These are phyloP conservation scores for Aphrophora alni DNA, from an alignment of 2,888 invertebrate species.

Conservation along the genomic window DNA sequence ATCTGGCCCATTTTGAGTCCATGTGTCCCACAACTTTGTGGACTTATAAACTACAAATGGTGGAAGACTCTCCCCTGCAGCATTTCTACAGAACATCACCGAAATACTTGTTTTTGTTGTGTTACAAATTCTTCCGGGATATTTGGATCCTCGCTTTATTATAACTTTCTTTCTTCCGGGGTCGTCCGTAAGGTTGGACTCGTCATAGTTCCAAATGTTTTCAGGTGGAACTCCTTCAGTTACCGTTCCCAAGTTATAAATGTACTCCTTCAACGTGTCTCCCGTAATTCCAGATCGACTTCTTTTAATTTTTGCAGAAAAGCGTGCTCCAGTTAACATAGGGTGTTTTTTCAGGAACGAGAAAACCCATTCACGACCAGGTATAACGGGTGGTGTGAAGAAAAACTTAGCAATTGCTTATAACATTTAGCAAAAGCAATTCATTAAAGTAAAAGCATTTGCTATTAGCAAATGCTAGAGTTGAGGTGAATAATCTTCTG, in stretches of 20 bases:
- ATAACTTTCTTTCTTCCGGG: conserved; percentile 52
- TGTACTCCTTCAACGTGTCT: conserved; percentile 45
- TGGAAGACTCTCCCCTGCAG: conserved; percentile 54
- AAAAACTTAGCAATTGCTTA: no score
- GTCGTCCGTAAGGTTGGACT: conserved; percentile 55
- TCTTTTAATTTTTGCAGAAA: conserved; percentile 48
- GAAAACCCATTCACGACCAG: conserved; percentile 50
- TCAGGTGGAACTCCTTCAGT: conserved; percentile 45
- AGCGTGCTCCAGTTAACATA: conserved; percentile 38
- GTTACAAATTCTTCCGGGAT: conserved; percentile 54
- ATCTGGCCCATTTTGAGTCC: conserved; percentile 53
- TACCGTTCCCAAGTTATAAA: conserved; percentile 46
- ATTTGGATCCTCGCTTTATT: conserved; percentile 51
- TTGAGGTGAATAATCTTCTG: background rate
- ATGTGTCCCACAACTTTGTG: conserved; percentile 50
- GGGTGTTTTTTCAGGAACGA: conserved; percentile 45
- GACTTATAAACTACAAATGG: conserved; percentile 55
- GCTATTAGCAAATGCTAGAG: background rate
- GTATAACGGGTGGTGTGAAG: conserved; percentile 28
- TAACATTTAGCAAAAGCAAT: background rate
- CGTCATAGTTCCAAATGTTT: conserved; percentile 55
- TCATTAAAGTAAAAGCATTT: background rate
- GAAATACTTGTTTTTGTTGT: conserved; percentile 53
- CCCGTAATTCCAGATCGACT: conserved; percentile 42
- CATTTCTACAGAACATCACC: conserved; percentile 55